Conservation (phyloP, 2,113 vertebrate genomes). For the Eulacestoma nigropectus region DNA sequence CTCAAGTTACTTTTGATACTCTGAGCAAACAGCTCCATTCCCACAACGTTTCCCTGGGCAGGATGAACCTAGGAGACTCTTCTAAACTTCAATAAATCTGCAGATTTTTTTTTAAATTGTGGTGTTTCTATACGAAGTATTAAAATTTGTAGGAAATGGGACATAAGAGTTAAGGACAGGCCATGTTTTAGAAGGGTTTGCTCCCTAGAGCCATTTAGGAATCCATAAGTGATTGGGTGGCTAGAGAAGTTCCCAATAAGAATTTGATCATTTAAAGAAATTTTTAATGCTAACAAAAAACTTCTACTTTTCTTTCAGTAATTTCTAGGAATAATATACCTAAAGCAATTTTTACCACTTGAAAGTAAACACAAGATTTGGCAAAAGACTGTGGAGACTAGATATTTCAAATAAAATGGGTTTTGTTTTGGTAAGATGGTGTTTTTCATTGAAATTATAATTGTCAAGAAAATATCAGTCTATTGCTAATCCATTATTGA, state of each 20-base stretch:
- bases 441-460: background rate
- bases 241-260: background rate
- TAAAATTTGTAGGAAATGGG: background rate
- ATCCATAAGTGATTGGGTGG: accelerated
- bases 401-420: background rate
- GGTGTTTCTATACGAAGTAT: background rate
- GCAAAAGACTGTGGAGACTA: background rate
- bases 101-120: background rate
- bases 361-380: background rate
- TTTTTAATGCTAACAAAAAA: background rate
- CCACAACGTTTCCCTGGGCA: background rate
- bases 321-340: background rate
- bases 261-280: background rate
- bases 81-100: background rate
- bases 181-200: background rate
- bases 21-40: background rate
- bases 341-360: background rate
- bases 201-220: background rate
- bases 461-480: background rate
- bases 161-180: background rate
- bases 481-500: background rate
- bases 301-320: background rate
- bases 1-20: background rate
- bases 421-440: background rate
- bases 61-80: background rate